Evolutionary conservation across 2,113 vertebrate species (phyloP).

Genomic region (Physeter macrocephalus): DNA sequence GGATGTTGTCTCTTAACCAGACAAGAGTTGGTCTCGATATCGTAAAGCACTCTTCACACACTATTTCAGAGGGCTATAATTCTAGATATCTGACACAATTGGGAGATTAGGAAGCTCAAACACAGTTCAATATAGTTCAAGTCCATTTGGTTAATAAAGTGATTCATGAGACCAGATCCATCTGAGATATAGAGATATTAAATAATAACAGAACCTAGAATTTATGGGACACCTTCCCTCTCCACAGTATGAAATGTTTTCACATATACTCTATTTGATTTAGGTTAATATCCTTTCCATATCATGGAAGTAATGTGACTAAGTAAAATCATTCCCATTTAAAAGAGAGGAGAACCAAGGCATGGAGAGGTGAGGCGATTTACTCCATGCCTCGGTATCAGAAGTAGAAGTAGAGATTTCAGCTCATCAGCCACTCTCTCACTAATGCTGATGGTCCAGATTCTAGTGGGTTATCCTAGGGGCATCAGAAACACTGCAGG

Average conservation of each 20-base stretch:
- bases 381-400: not conserved
- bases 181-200: constrained; percentile 51
- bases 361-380: not conserved
- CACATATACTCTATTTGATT: not conserved
- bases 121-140: constrained; percentile 44
- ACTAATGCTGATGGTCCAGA: not conserved
- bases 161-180: constrained; percentile 49
- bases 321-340: constrained; percentile 16
- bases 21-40: not conserved
- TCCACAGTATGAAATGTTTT: constrained; percentile 20
- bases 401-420: not conserved
- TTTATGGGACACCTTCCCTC: constrained; percentile 13
- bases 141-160: constrained; percentile 56
- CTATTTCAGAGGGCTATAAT: constrained; percentile 43
- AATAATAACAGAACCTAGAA: constrained; percentile 48
- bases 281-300: not conserved
- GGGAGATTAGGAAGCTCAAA: constrained; percentile 55
- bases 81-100: constrained; percentile 37
- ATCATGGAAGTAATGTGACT: not conserved
- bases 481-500: not conserved
- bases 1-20: not conserved
- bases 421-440: not conserved
- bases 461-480: not conserved
- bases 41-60: not conserved
- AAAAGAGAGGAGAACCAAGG: constrained; percentile 13